Evolutionary conservation across 2,888 invertebrate species (phyloP).

Genomic region (Endotricha flammealis): DNA sequence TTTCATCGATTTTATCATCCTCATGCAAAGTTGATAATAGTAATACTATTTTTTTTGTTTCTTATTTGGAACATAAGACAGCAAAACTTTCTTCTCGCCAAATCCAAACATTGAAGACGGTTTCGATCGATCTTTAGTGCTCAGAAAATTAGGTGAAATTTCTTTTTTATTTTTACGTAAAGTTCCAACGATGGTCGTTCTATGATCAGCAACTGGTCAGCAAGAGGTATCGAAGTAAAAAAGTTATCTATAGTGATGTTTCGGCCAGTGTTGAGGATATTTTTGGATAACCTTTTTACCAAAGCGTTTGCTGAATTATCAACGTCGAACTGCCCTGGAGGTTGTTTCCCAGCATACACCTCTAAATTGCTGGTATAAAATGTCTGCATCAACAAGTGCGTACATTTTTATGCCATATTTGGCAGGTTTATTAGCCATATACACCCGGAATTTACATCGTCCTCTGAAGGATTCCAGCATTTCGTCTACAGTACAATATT

Average conservation of each 20-base stretch:
- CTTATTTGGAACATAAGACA: conserved; percentile 29
- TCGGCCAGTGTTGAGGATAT: conserved; percentile 15
- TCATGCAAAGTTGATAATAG: conserved; percentile 20
- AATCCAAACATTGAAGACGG: conserved; percentile 18
- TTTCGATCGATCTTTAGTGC: conserved; percentile 10
- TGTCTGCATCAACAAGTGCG: conserved; percentile 7
- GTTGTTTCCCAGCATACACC: conserved; percentile 18
- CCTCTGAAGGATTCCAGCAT: conserved; percentile 18
- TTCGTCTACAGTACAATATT: conserved; percentile 17
- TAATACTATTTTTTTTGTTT: conserved; percentile 23
- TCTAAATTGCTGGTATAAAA: conserved; percentile 15
- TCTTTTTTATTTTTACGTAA: conserved; percentile 15
- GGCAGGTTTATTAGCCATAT: conserved; percentile 18
- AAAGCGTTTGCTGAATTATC: conserved; percentile 14
- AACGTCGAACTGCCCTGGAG: conserved; percentile 14
- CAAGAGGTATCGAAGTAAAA: conserved; percentile 18
- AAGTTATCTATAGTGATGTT: conserved; percentile 20
- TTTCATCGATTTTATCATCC: conserved; percentile 20
- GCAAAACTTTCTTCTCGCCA: conserved; percentile 15
- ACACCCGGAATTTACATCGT: conserved; percentile 15
- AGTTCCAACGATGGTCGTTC: conserved; percentile 15
- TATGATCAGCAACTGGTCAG: conserved; percentile 13
- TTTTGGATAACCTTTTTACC: conserved; percentile 14
- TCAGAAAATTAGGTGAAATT: conserved; percentile 15
- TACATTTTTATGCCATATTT: conserved; percentile 20